These are phyloP conservation scores for Chiridota heheva DNA, from an alignment of 35 echinoderm and acorn worm genomes.

Conservation along the genomic window DNA sequence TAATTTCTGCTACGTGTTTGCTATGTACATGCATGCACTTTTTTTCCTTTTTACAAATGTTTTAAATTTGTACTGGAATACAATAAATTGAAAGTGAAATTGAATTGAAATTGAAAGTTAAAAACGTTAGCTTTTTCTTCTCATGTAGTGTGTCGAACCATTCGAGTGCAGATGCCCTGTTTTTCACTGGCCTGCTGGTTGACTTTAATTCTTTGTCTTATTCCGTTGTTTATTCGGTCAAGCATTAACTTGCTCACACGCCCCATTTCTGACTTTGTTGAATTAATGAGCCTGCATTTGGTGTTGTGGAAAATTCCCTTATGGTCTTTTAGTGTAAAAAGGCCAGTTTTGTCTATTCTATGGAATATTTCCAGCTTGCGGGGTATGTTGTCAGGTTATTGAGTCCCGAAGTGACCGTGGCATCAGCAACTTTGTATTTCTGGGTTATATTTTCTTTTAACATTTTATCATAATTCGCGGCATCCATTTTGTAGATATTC, in stretches of 20 bases:
- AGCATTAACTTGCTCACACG: neutral
- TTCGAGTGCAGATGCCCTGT: no score
- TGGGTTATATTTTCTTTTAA: neutral
- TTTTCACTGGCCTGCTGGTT: no score
- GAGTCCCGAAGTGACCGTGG: neutral
- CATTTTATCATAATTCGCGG: neutral
- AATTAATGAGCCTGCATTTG: conserved; percentile 10
- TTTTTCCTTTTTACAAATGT: no score
- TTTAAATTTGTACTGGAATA: no score
- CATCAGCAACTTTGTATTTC: conserved; percentile 1
- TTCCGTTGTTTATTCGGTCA: no score
- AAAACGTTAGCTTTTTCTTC: no score
- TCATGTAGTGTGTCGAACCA: no score
- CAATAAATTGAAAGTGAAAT: no score
- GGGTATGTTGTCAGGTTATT: neutral
- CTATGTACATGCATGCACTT: no score
- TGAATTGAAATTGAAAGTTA: no score
- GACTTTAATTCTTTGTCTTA: no score
- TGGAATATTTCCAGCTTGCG: neutral
- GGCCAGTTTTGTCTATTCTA: neutral
- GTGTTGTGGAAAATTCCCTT: neutral
- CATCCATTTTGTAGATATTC: conserved; percentile 11
- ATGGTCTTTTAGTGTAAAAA: conserved; percentile 1
- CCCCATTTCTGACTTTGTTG: conserved; percentile 7
- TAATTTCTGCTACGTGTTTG: no score